Base-by-base conservation (phyloP, 2,113 vertebrate species). In the Cottus gobio region DNA sequence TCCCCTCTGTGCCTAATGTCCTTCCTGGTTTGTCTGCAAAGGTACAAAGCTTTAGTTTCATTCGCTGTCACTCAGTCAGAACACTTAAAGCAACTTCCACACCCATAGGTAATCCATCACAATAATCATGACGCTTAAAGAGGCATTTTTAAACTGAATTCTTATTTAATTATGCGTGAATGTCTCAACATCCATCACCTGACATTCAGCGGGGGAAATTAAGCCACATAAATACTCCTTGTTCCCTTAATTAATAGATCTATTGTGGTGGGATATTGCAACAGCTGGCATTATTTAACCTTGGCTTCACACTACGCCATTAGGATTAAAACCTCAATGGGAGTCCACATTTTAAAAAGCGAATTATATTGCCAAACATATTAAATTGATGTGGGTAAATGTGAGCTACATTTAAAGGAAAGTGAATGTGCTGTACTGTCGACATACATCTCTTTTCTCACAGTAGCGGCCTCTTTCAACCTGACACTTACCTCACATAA, bases 401-500 rank as follows among this genome's bases (percentile, higher is more conserved):
- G 31, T 37, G 11, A 76, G 31, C n/a, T 15, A 9, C 12, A 36
- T 36, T 34, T n/a, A 28, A 28, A 62, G 39, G 10, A 63, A 34
- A 42, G 28, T 22, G 22, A 65, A 66, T 4, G 37, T 18, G 28
- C 12, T 48, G 6, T 24, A n/a, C 30, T 18, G 50, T 22, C 37
- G 67, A 68, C n/a, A 2, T 84, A 31, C 50, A 22, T 57, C 46
- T 63, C 61, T 68, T 28, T 57, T 30, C 50, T 37, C 57, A 61
- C 75, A 71, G 42, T 69, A 10, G 52, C 36, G 5, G 42, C 30
- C 66, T 65, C 66, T 54, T 73, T 82, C 58, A 75, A 39, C 20
- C 56, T 34, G 77, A 74, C 77, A 70, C 48, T 77, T 64, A 68
- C 30, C 56, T 83, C 28, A 1, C n/a, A 3, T 58, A 72, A 90